Conservation (phyloP, 2,113 vertebrate species). For the Cyprinus carpio region DNA sequence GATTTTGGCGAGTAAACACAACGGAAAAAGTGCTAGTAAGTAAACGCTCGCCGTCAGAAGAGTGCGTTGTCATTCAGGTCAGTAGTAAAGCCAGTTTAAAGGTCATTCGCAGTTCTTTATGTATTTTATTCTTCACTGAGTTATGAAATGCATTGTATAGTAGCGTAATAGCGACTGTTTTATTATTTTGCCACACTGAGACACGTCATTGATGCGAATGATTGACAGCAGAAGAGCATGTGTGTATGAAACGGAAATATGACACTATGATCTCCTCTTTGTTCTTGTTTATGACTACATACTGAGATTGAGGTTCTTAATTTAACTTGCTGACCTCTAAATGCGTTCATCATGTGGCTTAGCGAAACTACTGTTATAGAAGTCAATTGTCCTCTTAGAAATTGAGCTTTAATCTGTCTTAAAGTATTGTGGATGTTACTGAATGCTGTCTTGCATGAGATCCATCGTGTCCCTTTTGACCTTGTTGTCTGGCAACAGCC, state of each 20-base stretch:
- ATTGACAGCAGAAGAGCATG: too few relatives aligned
- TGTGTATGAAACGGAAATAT: not conserved
- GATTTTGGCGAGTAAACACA: not conserved
- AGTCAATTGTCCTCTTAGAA: too few relatives aligned
- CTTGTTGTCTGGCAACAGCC: conserved; percentile 1
- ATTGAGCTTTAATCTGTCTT: not conserved
- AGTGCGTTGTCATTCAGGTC: not conserved
- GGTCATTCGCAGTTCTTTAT: not conserved
- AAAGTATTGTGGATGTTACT: not conserved
- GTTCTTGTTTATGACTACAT: not conserved
- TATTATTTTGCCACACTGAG: too few relatives aligned
- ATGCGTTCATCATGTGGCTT: not conserved
- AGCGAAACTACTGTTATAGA: not conserved
- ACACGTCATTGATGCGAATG: not conserved
- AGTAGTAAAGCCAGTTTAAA: not conserved
- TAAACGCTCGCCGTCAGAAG: not conserved
- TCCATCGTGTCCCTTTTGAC: conserved; percentile 1
- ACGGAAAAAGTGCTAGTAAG: not conserved
- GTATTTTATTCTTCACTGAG: not conserved
- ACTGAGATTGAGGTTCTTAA: not conserved
- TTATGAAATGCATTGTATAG: not conserved
- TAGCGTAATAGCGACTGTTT: too few relatives aligned
- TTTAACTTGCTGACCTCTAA: not conserved
- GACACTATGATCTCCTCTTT: not conserved
- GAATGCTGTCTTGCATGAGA: not conserved